Percentiles rank a stretch among this genome's conserved stretches.
Evolutionary conservation across 2,888 invertebrate genomes (phyloP).

Genomic region (Catonia carolina): DNA sequence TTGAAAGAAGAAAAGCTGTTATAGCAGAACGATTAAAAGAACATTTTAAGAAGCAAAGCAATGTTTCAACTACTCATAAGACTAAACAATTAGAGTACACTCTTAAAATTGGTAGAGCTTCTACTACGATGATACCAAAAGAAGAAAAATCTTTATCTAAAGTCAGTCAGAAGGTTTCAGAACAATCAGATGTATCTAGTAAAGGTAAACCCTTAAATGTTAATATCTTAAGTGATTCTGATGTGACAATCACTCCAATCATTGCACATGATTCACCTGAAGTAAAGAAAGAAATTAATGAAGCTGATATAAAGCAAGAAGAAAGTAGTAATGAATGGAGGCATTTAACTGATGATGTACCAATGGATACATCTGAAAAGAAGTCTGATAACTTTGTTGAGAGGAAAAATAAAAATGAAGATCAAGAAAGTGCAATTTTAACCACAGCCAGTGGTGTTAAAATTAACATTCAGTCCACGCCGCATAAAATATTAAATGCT

Average conservation of each 20-base stretch:
- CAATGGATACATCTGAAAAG: conserved; percentile 14
- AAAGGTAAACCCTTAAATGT: conserved; percentile 21
- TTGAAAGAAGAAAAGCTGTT: too few relatives aligned
- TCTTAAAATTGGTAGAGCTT: conserved; percentile 32
- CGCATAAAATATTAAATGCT: conserved; percentile 6
- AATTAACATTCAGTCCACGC: conserved; percentile 19
- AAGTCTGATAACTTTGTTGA: conserved; percentile 10
- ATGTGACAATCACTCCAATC: conserved; percentile 25
- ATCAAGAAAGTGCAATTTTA: conserved; percentile 9
- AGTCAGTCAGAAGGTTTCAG: conserved; percentile 10
- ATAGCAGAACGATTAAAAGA: not conserved
- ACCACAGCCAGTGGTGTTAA: conserved; percentile 11
- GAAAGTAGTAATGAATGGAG: not conserved
- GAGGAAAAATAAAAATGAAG: conserved; percentile 4
- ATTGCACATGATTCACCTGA: conserved; percentile 8
- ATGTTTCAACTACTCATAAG: not conserved
- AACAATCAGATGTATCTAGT: conserved; percentile 7
- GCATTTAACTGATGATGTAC: not conserved
- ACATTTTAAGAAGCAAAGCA: not conserved
- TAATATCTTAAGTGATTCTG: conserved; percentile 24
- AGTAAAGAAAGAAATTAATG: not conserved
- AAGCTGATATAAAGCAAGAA: conserved; percentile 21
- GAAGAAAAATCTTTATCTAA: conserved; percentile 17
- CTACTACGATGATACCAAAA: conserved; percentile 30
- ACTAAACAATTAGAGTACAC: conserved; percentile 32